phyloP scores from a whole-genome alignment of 2,113 vertebrate genomes.

The Microcebus tavaratra region DNA sequence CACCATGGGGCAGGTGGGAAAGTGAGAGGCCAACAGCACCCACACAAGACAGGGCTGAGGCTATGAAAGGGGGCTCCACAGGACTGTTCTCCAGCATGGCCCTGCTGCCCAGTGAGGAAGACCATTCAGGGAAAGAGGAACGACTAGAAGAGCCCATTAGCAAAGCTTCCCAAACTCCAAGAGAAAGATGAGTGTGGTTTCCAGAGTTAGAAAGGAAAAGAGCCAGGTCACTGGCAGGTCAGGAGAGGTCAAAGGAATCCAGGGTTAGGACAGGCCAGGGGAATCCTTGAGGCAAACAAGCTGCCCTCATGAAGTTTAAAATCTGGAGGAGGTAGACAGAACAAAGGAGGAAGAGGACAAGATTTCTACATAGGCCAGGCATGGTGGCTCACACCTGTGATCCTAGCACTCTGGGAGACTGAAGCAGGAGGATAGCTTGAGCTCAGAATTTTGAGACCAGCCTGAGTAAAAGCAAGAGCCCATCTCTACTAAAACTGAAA shows the following conservation, averaged over 20 bases:
- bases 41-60: neutral
- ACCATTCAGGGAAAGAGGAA: neutral
- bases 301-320: neutral
- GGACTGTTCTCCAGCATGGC: neutral
- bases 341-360: rapidly evolving
- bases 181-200: neutral
- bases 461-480: no score
- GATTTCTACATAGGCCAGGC: no score
- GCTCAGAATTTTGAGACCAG: no score
- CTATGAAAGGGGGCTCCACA: neutral
- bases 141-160: rapidly evolving
- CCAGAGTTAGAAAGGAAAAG: neutral
- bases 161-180: neutral
- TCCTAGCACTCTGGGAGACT: no score
- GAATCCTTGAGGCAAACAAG: neutral
- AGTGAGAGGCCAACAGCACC: neutral
- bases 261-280: rapidly evolving
- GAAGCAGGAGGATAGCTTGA: no score
- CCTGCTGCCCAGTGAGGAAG: no score
- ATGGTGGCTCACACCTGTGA: no score
- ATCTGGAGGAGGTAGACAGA: no score
- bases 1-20: rapidly evolving
- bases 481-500: no score
- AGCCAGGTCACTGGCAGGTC: neutral
- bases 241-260: neutral